A percentile compares a stretch with the other conserved stretches of the same genome.
phyloP scores from a whole-genome alignment of 2,797 vertebrate species.

The Pseudomugil gertrudae region DNA sequence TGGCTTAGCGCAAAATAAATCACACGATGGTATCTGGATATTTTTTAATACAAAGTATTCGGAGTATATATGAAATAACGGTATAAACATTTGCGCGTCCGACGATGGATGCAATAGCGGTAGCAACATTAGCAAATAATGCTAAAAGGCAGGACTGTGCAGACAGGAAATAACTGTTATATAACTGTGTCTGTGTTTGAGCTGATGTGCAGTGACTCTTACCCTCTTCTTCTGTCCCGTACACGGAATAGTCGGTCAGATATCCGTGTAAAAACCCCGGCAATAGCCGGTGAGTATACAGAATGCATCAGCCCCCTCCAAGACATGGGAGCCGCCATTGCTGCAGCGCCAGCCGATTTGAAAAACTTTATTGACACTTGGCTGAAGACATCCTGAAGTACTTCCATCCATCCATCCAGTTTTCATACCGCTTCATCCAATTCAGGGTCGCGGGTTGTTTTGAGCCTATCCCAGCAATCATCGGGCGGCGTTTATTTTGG shows the following conservation, averaged over 20 bases:
- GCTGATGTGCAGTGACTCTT: slow-evolving; percentile 35
- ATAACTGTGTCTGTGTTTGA: neutral
- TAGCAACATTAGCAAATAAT: slow-evolving; percentile 19
- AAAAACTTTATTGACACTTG: slow-evolving; percentile 78
- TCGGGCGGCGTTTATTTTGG: no score
- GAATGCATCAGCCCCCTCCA: slow-evolving; percentile 81
- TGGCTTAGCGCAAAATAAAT: neutral
- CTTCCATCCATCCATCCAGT: no score
- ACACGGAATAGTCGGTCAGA: slow-evolving; percentile 77
- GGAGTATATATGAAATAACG: no score
- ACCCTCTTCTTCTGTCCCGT: slow-evolving; percentile 82
- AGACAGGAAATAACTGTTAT: neutral
- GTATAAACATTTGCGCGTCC: neutral
- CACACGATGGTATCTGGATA: neutral
- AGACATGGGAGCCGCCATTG: slow-evolving; percentile 84
- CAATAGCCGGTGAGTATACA: slow-evolving; percentile 76
- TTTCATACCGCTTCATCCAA: no score
- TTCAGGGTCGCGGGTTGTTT: no score
- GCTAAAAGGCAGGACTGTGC: neutral
- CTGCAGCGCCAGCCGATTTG: slow-evolving; percentile 49
- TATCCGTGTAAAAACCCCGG: slow-evolving; percentile 78
- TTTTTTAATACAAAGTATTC: neutral
- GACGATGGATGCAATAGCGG: slow-evolving; percentile 11
- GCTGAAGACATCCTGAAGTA: no score
- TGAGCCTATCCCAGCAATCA: no score